phyloP scores from a whole-genome alignment of 2,113 vertebrate genomes.

The Herpailurus yagouaroundi region DNA sequence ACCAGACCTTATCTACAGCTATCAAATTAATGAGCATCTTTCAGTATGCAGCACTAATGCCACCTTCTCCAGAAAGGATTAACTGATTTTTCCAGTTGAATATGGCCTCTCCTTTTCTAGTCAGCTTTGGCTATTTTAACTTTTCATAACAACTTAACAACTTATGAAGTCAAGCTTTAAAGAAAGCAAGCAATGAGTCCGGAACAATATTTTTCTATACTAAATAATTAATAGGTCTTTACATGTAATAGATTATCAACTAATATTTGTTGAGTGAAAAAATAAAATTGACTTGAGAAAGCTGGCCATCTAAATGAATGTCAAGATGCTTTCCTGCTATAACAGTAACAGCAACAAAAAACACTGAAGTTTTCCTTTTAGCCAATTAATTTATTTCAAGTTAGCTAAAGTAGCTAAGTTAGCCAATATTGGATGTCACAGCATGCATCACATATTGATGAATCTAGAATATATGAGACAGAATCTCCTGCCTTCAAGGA shows the following conservation, averaged over 20 bases:
- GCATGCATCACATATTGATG: not conserved
- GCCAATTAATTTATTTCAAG: not conserved
- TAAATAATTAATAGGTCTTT: not conserved
- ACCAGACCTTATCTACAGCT: not conserved
- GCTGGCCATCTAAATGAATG: not conserved
- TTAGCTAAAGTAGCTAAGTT: not conserved
- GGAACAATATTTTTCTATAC: not conserved
- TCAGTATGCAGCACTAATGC: not conserved
- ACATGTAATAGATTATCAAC: not conserved
- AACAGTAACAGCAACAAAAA: not conserved
- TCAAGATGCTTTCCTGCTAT: not conserved
- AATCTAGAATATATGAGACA: not conserved
- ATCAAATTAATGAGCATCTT: not conserved
- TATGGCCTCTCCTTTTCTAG: not conserved
- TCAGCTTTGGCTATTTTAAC: not conserved
- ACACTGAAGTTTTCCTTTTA: not conserved
- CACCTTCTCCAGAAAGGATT: not conserved
- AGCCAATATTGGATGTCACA: not conserved
- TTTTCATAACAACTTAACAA: not conserved
- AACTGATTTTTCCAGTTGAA: not conserved
- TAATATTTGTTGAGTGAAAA: not conserved
- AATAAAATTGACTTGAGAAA: constrained; percentile 22
- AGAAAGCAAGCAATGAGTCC: not conserved
- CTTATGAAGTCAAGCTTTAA: not conserved
- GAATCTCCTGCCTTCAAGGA: not conserved